Conservation (phyloP, 2,113 vertebrate genomes). For the Chloropsis cyanopogon region DNA sequence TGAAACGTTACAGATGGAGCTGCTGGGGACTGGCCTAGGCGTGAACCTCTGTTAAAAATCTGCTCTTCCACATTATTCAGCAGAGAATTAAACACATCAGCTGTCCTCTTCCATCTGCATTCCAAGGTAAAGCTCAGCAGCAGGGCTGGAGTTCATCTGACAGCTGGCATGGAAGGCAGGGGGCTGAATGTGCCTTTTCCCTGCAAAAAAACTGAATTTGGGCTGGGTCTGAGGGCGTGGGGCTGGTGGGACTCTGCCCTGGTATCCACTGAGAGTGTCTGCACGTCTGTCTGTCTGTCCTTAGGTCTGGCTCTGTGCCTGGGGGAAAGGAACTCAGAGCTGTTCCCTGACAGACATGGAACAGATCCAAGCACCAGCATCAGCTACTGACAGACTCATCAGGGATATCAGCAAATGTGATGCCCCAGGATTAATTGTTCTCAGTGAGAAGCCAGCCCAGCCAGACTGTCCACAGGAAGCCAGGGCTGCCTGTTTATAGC, state of each 20-base stretch:
- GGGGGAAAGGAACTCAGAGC: neutral
- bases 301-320: neutral
- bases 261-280: accelerated
- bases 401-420: neutral
- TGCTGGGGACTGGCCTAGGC: neutral
- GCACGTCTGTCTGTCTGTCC: accelerated
- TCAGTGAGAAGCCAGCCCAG: neutral
- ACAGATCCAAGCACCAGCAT: neutral
- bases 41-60: neutral
- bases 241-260: neutral
- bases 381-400: neutral
- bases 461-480: neutral
- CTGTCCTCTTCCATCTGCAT: neutral
- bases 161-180: neutral
- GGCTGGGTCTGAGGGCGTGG: neutral
- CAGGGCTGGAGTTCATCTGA: neutral
- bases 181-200: neutral
- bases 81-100: neutral
- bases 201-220: neutral
- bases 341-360: neutral
- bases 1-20: neutral
- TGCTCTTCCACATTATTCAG: neutral
- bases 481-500: neutral
- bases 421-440: neutral
- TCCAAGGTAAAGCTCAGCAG: neutral